A percentile compares a stretch with the other conserved stretches of the same genome.
phyloP scores from a whole-genome alignment of 1,140 invertebrate species.

The Euura saliciscinereae region DNA sequence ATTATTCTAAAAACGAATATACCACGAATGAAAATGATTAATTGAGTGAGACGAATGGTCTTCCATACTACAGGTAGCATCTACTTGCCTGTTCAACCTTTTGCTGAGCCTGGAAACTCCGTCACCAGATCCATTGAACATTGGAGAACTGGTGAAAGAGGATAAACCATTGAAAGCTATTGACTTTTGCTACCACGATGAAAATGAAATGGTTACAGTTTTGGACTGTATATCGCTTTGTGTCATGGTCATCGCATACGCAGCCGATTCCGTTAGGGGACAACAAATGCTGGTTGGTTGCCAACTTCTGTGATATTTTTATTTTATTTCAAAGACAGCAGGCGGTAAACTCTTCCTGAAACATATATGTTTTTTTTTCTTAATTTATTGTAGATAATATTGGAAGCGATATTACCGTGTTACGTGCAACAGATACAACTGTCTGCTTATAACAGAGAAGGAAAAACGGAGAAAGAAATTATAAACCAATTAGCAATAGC shows the following conservation, averaged over 20 bases:
- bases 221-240: conserved; percentile 93
- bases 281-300: conserved; percentile 93
- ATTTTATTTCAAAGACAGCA: conserved; percentile 4
- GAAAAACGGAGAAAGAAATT: conserved; percentile 92
- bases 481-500: conserved; percentile 92
- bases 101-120: conserved; percentile 90
- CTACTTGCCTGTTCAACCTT: conserved; percentile 89
- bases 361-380: neutral
- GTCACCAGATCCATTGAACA: conserved; percentile 92
- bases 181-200: conserved; percentile 96
- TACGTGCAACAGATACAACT: conserved; percentile 93
- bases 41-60: conserved; percentile 19
- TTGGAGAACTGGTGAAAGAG: conserved; percentile 93
- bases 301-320: neutral
- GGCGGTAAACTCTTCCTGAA: neutral
- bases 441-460: conserved; percentile 86
- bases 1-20: conserved; percentile 20
- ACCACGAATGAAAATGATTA: conserved; percentile 1
- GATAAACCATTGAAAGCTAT: conserved; percentile 96
- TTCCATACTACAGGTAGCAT: conserved; percentile 74
- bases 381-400: conserved; percentile 74
- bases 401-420: conserved; percentile 95
- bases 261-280: conserved; percentile 91
- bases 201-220: conserved; percentile 92
- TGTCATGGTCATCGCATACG: conserved; percentile 97